A percentile compares a stretch with the other conserved stretches of the same genome.
Evolutionary conservation across 1,140 invertebrate species (phyloP).

Genomic region (Drosophila willistoni): DNA sequence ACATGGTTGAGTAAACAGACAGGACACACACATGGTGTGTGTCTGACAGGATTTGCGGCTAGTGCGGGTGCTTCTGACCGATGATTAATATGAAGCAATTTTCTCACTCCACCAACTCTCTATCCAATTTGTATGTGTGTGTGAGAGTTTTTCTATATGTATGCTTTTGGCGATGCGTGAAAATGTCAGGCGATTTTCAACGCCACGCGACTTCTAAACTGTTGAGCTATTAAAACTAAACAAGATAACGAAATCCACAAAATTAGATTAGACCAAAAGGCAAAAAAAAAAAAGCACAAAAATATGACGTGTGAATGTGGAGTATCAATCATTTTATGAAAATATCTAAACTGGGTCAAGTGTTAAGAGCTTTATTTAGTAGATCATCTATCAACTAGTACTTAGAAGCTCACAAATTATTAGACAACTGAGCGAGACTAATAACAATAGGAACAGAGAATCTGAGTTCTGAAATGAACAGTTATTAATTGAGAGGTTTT

Average conservation of each 20-base stretch:
- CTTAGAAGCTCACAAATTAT: too few species aligned
- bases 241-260: background rate
- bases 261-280: conserved; percentile 26
- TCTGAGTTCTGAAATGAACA: too few species aligned
- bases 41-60: conserved; percentile 58
- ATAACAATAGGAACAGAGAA: too few species aligned
- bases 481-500: too few species aligned
- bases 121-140: conserved; percentile 6
- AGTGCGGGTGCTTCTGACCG: conserved; percentile 48
- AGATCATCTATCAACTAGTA: too few species aligned
- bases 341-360: too few species aligned
- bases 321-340: background rate
- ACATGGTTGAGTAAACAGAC: conserved; percentile 45
- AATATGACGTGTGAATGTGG: background rate
- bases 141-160: background rate
- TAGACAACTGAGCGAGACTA: too few species aligned
- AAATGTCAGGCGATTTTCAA: conserved; percentile 59
- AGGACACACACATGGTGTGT: conserved; percentile 49
- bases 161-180: conserved; percentile 43
- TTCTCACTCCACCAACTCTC: conserved; percentile 23
- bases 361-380: too few species aligned
- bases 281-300: background rate
- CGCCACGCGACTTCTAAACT: conserved; percentile 25
- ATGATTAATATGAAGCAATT: conserved; percentile 74
- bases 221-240: conserved; percentile 36